A percentile compares a stretch with the other conserved stretches of the same genome.
These are phyloP conservation scores for Agraylea sexmaculata DNA, from an alignment of 1,140 invertebrate species.

Conservation along the genomic window DNA sequence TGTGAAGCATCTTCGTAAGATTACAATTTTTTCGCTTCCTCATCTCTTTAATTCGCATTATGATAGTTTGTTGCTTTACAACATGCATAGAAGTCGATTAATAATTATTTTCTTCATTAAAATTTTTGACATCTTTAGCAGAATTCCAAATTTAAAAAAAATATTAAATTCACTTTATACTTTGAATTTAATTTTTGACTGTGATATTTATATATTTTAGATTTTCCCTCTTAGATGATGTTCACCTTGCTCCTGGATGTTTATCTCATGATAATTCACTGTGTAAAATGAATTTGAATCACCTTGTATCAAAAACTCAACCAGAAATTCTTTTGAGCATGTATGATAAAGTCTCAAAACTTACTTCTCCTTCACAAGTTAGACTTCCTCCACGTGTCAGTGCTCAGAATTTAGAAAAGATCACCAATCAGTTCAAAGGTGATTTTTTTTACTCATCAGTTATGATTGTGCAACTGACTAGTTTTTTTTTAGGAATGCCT, in stretches of 20 bases:
- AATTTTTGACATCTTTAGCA: no score
- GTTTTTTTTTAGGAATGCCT: slow-evolving; percentile 28
- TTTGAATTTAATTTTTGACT: no score
- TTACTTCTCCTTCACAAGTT: slow-evolving; percentile 30
- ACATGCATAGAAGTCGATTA: slow-evolving; percentile 23
- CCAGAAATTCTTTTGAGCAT: slow-evolving; percentile 45
- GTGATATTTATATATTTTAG: no score
- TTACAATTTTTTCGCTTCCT: slow-evolving; percentile 7
- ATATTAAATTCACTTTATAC: no score
- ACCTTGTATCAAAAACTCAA: slow-evolving; percentile 47
- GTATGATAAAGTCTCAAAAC: slow-evolving; percentile 44
- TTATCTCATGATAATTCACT: slow-evolving; percentile 31
- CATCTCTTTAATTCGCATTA: slow-evolving; percentile 13
- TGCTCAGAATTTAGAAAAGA: slow-evolving; percentile 44
- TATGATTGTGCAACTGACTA: slow-evolving; percentile 13
- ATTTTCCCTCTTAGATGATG: slow-evolving; percentile 25
- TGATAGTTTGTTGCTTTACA: no score
- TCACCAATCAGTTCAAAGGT: slow-evolving; percentile 37
- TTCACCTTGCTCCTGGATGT: slow-evolving; percentile 36
- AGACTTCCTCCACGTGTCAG: slow-evolving; percentile 36
- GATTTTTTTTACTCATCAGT: slow-evolving; percentile 27
- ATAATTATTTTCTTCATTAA: slow-evolving; percentile 22
- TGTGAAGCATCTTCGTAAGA: slow-evolving; percentile 45
- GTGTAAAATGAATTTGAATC: slow-evolving; percentile 36
- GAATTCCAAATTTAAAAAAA: no score